Evolutionary conservation across 1,140 invertebrate genomes (phyloP).

Genomic region (Drosophila ohnishii): DNA sequence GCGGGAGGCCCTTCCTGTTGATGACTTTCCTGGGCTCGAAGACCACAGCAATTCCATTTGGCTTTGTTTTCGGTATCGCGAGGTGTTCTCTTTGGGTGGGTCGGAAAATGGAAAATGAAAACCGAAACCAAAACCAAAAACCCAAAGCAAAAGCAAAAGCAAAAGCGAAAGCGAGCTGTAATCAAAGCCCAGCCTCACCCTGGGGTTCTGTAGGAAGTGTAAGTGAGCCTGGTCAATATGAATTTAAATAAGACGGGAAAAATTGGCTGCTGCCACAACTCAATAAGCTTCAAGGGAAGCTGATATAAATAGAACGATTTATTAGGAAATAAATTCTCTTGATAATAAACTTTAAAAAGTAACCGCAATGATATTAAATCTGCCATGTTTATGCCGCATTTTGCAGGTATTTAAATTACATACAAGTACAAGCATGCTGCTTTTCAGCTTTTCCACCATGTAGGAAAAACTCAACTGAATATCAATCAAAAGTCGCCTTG

Average conservation of each 20-base stretch:
- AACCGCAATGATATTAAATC: not conserved
- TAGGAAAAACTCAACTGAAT: not conserved
- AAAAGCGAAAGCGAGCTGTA: constrained; percentile 62
- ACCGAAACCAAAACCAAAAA: constrained; percentile 49
- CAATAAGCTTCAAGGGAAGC: constrained; percentile 7
- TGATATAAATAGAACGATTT: not conserved
- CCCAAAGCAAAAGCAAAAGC: constrained; percentile 22
- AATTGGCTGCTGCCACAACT: constrained; percentile 8
- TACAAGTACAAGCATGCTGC: not conserved
- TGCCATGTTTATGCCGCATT: not conserved
- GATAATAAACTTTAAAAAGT: no score
- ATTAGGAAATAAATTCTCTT: not conserved
- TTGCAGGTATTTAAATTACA: constrained; percentile 11
- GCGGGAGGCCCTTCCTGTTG: constrained; percentile 37
- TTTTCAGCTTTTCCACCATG: not conserved
- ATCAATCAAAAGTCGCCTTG: not conserved
- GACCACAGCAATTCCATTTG: constrained; percentile 62
- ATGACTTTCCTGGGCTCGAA: constrained; percentile 38
- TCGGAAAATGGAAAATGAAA: constrained; percentile 44
- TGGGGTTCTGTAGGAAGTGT: constrained; percentile 39
- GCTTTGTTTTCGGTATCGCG: constrained; percentile 36
- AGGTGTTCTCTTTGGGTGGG: constrained; percentile 5
- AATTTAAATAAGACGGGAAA: constrained; percentile 55
- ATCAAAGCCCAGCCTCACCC: constrained; percentile 43
- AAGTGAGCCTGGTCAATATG: constrained; percentile 68